Percentiles rank a stretch among this genome's conserved stretches.
Conservation (phyloP, 2,888 invertebrate genomes). For the Drosophila subsilvestris region DNA sequence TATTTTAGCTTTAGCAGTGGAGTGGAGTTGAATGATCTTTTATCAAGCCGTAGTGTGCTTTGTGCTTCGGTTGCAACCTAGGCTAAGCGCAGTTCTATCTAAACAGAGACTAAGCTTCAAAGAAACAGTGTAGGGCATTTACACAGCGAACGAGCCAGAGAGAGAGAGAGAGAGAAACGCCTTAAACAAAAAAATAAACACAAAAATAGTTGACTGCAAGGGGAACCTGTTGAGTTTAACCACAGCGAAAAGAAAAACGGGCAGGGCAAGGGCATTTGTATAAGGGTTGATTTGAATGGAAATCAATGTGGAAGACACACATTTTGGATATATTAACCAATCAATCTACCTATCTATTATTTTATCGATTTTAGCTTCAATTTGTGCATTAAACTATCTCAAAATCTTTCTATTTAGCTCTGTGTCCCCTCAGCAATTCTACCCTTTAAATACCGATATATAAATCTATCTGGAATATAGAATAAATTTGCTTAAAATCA, state of each 20-base stretch:
- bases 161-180: slow-evolving; percentile 55
- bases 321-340: too few species aligned
- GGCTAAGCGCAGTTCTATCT: slow-evolving; percentile 28
- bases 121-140: slow-evolving; percentile 40
- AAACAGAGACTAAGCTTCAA: slow-evolving; percentile 43
- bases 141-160: slow-evolving; percentile 1
- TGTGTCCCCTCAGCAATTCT: too few species aligned
- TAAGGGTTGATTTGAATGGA: too few species aligned
- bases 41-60: neutral
- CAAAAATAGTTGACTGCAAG: slow-evolving; percentile 20
- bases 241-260: slow-evolving; percentile 9
- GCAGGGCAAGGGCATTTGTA: neutral
- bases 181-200: slow-evolving; percentile 62
- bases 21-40: neutral
- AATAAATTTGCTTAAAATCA: too few species aligned
- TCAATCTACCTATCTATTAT: too few species aligned
- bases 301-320: too few species aligned
- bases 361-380: too few species aligned
- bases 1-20: slow-evolving; percentile 12
- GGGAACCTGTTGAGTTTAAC: slow-evolving; percentile 9
- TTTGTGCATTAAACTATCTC: too few species aligned
- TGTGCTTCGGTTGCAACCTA: slow-evolving; percentile 1
- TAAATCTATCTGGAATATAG: too few species aligned
- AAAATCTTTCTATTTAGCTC: too few species aligned
- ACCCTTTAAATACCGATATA: too few species aligned